A percentile compares a stretch with the other conserved stretches of the same genome.
These are phyloP conservation scores for Andinoacara biseriatus DNA, from an alignment of 2,113 vertebrate species.

Conservation along the genomic window DNA sequence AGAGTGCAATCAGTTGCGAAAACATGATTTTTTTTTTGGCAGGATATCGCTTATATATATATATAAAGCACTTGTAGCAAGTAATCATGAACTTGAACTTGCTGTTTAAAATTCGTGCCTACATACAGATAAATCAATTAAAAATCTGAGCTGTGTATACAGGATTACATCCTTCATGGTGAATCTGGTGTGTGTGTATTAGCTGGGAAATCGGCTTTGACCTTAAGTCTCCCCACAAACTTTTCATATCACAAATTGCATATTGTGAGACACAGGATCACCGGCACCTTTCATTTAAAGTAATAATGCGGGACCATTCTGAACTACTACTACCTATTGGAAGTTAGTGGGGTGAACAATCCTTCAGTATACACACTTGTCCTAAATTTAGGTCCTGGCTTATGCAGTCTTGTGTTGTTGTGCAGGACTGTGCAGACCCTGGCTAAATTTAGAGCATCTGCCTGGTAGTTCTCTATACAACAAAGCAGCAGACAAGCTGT, in stretches of 20 bases:
- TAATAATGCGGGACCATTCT: background rate
- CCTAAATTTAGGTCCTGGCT: constrained; percentile 31
- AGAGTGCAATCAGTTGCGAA: background rate
- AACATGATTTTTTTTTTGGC: background rate
- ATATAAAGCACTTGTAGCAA: background rate
- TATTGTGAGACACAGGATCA: background rate
- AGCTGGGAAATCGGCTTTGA: background rate
- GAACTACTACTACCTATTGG: background rate
- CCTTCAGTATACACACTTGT: background rate
- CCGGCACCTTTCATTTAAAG: background rate
- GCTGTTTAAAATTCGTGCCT: background rate
- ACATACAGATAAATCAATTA: too few relatives aligned
- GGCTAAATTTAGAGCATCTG: constrained; percentile 20
- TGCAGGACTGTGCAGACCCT: background rate
- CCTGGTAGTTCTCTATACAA: background rate
- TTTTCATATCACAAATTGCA: background rate
- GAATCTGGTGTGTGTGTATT: background rate
- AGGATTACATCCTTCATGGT: background rate
- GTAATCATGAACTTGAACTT: background rate
- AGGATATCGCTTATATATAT: too few relatives aligned
- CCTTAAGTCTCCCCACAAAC: background rate
- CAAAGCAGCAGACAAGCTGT: background rate
- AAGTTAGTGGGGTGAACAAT: background rate
- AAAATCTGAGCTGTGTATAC: background rate
- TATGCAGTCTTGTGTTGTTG: constrained; percentile 21